Evolutionary conservation across 2,888 invertebrate species (phyloP).

Genomic region (Druceiella hillmani): DNA sequence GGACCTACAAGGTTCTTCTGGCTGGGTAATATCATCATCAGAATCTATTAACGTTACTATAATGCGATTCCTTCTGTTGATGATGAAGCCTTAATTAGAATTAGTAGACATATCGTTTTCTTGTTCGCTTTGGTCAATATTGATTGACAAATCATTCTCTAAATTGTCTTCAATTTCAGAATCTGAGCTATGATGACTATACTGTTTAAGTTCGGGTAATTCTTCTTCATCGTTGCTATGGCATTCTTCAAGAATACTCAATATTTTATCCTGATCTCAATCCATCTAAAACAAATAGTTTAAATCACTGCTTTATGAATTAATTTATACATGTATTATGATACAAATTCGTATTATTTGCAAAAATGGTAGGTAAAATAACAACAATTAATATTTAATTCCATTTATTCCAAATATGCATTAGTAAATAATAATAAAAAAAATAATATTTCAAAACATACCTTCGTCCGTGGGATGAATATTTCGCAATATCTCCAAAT

Average conservation of each 20-base stretch:
- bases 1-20: too few relatives aligned
- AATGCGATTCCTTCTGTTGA: neutral
- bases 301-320: too few relatives aligned
- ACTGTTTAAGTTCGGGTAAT: conserved; percentile 1
- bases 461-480: too few relatives aligned
- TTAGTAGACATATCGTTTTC: too few relatives aligned
- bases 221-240: conserved; percentile 3
- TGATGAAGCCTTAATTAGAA: conserved; percentile 1
- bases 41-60: conserved; percentile 2
- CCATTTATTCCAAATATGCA: too few relatives aligned
- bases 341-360: too few relatives aligned
- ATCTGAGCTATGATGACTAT: conserved; percentile 3
- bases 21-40: neutral
- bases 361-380: too few relatives aligned
- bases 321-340: too few relatives aligned
- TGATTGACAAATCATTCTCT: conserved; percentile 2
- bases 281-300: too few relatives aligned
- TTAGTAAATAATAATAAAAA: too few relatives aligned
- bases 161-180: conserved; percentile 6
- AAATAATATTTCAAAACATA: too few relatives aligned
- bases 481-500: conserved; percentile 4
- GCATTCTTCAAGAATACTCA: neutral
- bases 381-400: too few relatives aligned
- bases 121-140: conserved; percentile 3
- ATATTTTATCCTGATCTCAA: conserved; percentile 4